Evolutionary conservation across 2,797 vertebrate genomes (phyloP), one percentile per base, ranked within the genome.

Genomic region (Amniataba percoides): DNA sequence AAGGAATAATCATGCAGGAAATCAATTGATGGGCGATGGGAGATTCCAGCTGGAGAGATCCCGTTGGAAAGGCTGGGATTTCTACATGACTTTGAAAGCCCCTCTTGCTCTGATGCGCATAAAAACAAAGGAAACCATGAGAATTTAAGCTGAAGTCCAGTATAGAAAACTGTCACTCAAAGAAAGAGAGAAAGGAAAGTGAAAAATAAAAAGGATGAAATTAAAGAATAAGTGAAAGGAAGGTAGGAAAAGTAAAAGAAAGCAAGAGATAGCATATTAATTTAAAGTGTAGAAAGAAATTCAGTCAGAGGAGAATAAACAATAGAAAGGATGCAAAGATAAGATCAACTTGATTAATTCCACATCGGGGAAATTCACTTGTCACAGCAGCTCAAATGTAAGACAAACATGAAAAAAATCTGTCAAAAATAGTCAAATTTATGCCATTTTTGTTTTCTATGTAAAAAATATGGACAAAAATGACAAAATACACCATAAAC

Each of bases 1-100:
- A 69, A 18, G 23, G 10, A 57, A 48, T 77, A 15, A 58, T 58
- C 43, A 64, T 42, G 58, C 48, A 62, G 18, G 64, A 77, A 48
- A 48, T 69, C 65, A 55, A 48, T 10, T 70, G 59, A 57, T 63
- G 59, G 18, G 18, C 64, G 51, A 57, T 19, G 43, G 21, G 27
- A 31, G 58, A 56, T 40, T 31, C 31, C 42, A 48, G 40, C 16
- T 10, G 0, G 27, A 23, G 3, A 42, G 57, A 46, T 3, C 27
- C 27, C 27, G 27, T 31, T 31, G 27, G 3, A 31, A 31, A 31
- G 27, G 3, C 27, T 31, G 27, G 25, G 55, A 34, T 46, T 67
- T 60, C 61, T 8, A 36, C n/a, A 31, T 12, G 40, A 16, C 15
- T 19, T 21, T 56, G n/a, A 56, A 13, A 15, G 15, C 19, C 21